Evolutionary conservation across 2,797 vertebrate genomes (phyloP).

Genomic region (Pseudopleuronectes americanus): DNA sequence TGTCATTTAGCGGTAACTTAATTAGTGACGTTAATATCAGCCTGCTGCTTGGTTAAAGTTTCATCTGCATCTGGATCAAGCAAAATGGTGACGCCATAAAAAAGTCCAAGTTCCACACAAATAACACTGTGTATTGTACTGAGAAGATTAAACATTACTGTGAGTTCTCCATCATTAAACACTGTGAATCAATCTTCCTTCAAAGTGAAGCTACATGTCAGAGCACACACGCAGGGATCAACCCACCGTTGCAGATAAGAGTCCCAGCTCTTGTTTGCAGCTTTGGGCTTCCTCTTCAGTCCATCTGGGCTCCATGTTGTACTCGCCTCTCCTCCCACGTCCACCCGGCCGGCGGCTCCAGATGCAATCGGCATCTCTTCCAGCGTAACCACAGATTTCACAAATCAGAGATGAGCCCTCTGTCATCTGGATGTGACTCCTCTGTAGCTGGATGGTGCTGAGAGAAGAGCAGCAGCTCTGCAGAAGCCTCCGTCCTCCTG

Average conservation of each 20-base stretch:
- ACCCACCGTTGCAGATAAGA: conserved; percentile 83
- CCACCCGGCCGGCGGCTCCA: conserved; percentile 74
- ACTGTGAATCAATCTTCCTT: neutral
- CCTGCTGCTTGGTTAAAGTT: too few species aligned
- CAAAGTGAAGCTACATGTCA: neutral
- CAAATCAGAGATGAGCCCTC: conserved; percentile 7
- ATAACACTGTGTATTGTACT: neutral
- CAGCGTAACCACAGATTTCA: conserved; percentile 35
- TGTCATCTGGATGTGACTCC: conserved; percentile 27
- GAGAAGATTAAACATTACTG: neutral
- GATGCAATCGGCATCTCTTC: conserved; percentile 81
- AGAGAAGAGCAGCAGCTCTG: conserved; percentile 11
- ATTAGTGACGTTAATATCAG: too few species aligned
- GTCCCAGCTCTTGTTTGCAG: conserved; percentile 49
- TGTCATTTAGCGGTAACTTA: too few species aligned
- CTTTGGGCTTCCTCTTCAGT: conserved; percentile 47
- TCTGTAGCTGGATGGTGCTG: conserved; percentile 9
- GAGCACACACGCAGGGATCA: neutral
- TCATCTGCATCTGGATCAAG: too few species aligned
- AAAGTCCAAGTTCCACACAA: too few species aligned
- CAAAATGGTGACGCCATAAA: neutral
- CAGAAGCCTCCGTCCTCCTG: conserved; percentile 13
- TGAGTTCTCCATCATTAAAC: neutral
- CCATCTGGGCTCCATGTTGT: conserved; percentile 57
- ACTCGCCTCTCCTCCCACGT: conserved; percentile 48